These are phyloP conservation scores for Ammodytes marinus DNA, from an alignment of 2,113 vertebrate species.

Conservation along the genomic window DNA sequence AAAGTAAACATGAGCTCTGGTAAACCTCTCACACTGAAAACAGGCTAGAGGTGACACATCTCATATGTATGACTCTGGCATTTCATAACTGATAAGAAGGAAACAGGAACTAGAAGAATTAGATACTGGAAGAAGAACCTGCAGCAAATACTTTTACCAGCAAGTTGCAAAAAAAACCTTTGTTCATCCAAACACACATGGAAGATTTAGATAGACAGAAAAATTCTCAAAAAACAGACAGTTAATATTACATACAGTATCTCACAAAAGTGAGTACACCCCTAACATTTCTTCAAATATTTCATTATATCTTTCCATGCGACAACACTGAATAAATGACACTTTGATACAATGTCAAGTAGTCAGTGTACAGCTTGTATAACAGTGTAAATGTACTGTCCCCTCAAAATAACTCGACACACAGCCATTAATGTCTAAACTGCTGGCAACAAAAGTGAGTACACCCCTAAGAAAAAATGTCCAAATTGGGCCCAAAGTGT, in stretches of 20 bases:
- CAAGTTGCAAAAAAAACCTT: not conserved
- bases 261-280: no score
- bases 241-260: not conserved
- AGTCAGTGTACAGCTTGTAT: no score
- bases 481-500: no score
- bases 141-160: not conserved
- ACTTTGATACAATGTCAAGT: no score
- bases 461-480: no score
- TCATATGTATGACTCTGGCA: not conserved
- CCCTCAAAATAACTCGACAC: no score
- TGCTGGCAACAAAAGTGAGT: no score
- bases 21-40: not conserved
- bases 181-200: not conserved
- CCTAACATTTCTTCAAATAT: no score
- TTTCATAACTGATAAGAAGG: not conserved
- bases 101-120: slow-evolving; percentile 36
- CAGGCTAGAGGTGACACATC: not conserved
- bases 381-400: no score
- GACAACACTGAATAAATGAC: no score
- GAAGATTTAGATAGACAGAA: not conserved
- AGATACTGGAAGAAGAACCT: not conserved
- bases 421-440: no score
- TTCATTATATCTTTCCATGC: no score
- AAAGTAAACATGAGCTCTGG: not conserved
- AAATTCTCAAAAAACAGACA: not conserved